These are phyloP conservation scores for Oryzias curvinotus DNA, from an alignment of 2,113 vertebrate species.

Conservation along the genomic window DNA sequence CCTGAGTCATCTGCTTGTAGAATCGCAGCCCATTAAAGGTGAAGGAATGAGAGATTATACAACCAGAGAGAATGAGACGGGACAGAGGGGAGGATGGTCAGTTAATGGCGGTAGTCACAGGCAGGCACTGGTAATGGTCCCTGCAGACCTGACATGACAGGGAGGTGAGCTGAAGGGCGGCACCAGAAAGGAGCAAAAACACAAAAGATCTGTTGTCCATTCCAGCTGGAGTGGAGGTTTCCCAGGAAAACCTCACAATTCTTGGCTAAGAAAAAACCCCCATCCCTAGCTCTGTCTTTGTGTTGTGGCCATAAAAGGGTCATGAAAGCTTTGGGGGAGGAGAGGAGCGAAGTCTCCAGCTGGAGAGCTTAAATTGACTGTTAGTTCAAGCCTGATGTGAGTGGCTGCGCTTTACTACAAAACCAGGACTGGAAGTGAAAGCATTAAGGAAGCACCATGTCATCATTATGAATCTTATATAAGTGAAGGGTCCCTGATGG, in stretches of 20 bases:
- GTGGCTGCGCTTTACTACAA: constrained; percentile 6
- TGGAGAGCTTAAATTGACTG: constrained; percentile 48
- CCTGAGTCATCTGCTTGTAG: constrained; percentile 1
- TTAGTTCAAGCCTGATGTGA: constrained; percentile 15
- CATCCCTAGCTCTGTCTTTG: constrained; percentile 27
- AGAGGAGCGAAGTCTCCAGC: constrained; percentile 35
- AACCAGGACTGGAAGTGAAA: background rate
- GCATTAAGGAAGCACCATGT: background rate
- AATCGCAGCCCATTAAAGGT: constrained; percentile 22
- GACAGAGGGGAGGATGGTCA: constrained; percentile 10
- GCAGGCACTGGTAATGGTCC: constrained; percentile 20
- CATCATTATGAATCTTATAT: background rate
- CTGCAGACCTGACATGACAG: constrained; percentile 8
- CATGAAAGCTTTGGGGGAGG: constrained; percentile 22
- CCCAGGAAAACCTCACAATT: constrained; percentile 49
- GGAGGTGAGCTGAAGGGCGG: constrained; percentile 6
- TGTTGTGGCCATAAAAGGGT: constrained; percentile 32
- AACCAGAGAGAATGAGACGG: background rate
- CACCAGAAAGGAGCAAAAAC: constrained; percentile 5
- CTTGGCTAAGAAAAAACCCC: constrained; percentile 35
- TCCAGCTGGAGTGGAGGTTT: constrained; percentile 48
- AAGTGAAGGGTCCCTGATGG: background rate
- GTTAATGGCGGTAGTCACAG: constrained; percentile 18
- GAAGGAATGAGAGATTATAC: constrained; percentile 13
- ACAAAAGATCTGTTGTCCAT: constrained; percentile 63